These are phyloP conservation scores for Tetramorium parvispinum DNA, from an alignment of 1,140 invertebrate genomes.

Conservation along the genomic window DNA sequence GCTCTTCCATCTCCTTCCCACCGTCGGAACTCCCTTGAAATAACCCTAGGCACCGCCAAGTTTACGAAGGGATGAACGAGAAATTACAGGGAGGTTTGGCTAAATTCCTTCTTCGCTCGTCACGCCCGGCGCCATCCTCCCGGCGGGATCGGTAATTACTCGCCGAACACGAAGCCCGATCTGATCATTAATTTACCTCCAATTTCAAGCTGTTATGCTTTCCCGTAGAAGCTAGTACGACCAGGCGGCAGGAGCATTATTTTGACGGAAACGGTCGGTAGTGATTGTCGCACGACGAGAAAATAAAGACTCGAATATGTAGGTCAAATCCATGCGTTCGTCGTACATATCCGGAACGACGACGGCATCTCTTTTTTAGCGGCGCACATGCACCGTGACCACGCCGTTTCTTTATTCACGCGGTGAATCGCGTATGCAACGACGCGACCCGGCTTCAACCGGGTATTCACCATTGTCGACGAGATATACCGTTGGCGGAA, in stretches of 20 bases:
- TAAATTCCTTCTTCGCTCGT: slow-evolving; percentile 74
- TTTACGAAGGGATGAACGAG: slow-evolving; percentile 75
- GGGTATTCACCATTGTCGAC: slow-evolving; percentile 52
- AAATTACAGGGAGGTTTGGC: slow-evolving; percentile 77
- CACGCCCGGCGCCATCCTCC: slow-evolving; percentile 46
- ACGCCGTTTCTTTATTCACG: slow-evolving; percentile 48
- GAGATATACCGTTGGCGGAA: slow-evolving; percentile 42
- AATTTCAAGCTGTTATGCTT: slow-evolving; percentile 68
- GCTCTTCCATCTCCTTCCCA: not conserved
- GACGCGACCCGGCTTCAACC: slow-evolving; percentile 46
- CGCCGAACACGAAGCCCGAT: slow-evolving; percentile 66
- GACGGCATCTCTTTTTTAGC: slow-evolving; percentile 5
- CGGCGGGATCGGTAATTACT: slow-evolving; percentile 76
- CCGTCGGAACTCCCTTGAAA: slow-evolving; percentile 67
- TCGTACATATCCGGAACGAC: not conserved
- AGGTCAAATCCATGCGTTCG: slow-evolving; percentile 25
- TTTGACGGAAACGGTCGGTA: not conserved
- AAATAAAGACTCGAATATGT: slow-evolving; percentile 46
- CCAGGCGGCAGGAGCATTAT: slow-evolving; percentile 33
- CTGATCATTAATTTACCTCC: slow-evolving; percentile 76
- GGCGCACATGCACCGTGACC: slow-evolving; percentile 3
- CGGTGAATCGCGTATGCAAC: slow-evolving; percentile 52
- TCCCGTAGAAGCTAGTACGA: slow-evolving; percentile 7
- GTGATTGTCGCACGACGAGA: not conserved
- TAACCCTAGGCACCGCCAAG: slow-evolving; percentile 73